phyloP scores from a whole-genome alignment of 2,888 invertebrate species.

The Drosophila meridiana region DNA sequence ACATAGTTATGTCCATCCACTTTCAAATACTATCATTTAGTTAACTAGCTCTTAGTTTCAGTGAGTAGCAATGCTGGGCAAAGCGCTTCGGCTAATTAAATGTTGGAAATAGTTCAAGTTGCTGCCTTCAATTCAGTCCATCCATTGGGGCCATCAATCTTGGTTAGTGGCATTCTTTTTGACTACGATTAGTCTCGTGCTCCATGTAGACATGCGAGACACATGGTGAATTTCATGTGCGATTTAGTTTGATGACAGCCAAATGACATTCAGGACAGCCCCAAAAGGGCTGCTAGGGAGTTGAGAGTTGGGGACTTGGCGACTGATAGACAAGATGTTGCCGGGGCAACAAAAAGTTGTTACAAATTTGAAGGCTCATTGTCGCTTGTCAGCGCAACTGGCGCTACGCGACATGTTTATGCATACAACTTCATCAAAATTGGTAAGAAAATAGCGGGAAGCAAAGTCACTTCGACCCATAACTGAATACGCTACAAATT shows the following conservation, averaged over 20 bases:
- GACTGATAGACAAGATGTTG: slow-evolving; percentile 49
- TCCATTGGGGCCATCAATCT: slow-evolving; percentile 48
- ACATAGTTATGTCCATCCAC: not conserved
- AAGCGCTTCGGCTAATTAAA: slow-evolving; percentile 50
- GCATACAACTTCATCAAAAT: slow-evolving; percentile 80
- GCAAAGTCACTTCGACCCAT: slow-evolving; percentile 45
- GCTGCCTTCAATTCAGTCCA: slow-evolving; percentile 10
- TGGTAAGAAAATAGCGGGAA: slow-evolving; percentile 33
- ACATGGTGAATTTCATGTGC: slow-evolving; percentile 56
- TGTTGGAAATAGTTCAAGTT: slow-evolving; percentile 27
- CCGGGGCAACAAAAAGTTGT: slow-evolving; percentile 63
- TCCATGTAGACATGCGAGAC: slow-evolving; percentile 27
- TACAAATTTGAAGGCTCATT: slow-evolving; percentile 71
- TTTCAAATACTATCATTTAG: not conserved
- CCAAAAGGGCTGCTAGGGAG: slow-evolving; percentile 23
- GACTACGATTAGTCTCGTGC: slow-evolving; percentile 24
- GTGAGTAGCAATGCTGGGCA: slow-evolving; percentile 10
- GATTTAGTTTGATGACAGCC: slow-evolving; percentile 60
- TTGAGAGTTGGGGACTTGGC: not conserved
- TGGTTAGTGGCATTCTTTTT: slow-evolving; percentile 45
- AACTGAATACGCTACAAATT: slow-evolving; percentile 73
- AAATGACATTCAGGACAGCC: slow-evolving; percentile 46
- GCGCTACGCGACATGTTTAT: slow-evolving; percentile 75
- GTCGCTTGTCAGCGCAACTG: slow-evolving; percentile 78
- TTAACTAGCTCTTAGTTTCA: slow-evolving; percentile 6